Evolutionary conservation across 2,113 vertebrate species (phyloP).

Genomic region (Alosa alosa): DNA sequence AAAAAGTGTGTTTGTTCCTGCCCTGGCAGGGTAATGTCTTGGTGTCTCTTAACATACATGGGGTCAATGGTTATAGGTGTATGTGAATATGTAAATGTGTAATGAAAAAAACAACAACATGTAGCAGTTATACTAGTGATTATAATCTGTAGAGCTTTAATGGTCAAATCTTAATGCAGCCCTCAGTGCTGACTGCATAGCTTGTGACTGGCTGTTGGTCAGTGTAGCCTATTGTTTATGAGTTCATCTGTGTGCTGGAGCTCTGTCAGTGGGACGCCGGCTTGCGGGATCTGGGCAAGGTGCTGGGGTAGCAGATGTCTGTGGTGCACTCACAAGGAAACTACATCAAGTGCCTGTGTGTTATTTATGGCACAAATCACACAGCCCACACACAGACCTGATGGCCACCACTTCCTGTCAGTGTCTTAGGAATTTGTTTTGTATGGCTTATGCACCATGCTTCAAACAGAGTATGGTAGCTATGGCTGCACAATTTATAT

Average conservation of each 20-base stretch:
- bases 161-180: neutral
- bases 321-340: conserved; percentile 55
- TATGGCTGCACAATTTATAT: too few species aligned
- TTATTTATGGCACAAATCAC: conserved; percentile 37
- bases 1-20: too few species aligned
- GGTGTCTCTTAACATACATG: too few species aligned
- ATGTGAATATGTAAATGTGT: too few species aligned
- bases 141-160: too few species aligned
- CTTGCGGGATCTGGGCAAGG: conserved; percentile 44
- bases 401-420: neutral
- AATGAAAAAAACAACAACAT: too few species aligned
- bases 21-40: too few species aligned
- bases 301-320: conserved; percentile 71
- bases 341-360: conserved; percentile 51
- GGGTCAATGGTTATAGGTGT: too few species aligned
- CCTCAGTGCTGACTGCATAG: conserved; percentile 30
- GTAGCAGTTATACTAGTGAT: too few species aligned
- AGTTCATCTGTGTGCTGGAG: conserved; percentile 56
- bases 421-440: neutral
- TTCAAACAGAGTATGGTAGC: neutral
- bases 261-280: conserved; percentile 60
- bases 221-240: conserved; percentile 50
- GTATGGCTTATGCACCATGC: neutral
- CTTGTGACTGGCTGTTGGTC: neutral
- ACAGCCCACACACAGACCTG: neutral